Conservation (phyloP, 2,797 vertebrate species). For the Ptychobarbus kaznakovi region DNA sequence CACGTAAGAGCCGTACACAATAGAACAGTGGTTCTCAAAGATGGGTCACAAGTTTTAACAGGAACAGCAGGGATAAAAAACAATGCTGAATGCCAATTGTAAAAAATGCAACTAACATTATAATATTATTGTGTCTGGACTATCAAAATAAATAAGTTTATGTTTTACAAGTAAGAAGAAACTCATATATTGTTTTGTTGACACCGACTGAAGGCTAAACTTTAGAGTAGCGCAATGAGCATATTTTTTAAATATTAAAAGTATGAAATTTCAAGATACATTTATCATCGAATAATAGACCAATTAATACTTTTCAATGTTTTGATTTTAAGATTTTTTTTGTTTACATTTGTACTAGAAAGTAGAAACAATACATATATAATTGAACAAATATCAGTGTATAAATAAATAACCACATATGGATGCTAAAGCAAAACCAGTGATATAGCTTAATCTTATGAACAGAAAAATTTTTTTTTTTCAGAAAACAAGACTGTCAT, state of each 20-base stretch:
- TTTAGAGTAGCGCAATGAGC: not conserved
- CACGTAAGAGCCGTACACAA: slow-evolving; percentile 14
- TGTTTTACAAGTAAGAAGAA: not conserved
- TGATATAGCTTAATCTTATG: not conserved
- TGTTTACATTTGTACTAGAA: not conserved
- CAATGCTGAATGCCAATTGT: not conserved
- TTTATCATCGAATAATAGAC: not conserved
- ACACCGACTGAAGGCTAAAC: not conserved
- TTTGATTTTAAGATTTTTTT: not conserved
- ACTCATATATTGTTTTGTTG: not conserved
- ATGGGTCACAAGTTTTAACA: not conserved
- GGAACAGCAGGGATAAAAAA: not conserved
- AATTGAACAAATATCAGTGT: not conserved
- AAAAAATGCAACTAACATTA: not conserved
- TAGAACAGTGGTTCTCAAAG: slow-evolving; percentile 11
- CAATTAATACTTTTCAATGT: not conserved
- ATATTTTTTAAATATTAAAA: not conserved
- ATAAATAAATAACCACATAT: not conserved
- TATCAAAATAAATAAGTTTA: not conserved
- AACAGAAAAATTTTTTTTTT: not conserved
- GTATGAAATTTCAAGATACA: not conserved
- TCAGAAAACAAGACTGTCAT: not conserved
- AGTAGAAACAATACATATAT: not conserved
- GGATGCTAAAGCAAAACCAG: not conserved
- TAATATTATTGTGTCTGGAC: not conserved